Percentiles rank a stretch among this genome's conserved stretches.
phyloP scores from a whole-genome alignment of 1,140 invertebrate genomes.

The Meloidogyne floridensis region DNA sequence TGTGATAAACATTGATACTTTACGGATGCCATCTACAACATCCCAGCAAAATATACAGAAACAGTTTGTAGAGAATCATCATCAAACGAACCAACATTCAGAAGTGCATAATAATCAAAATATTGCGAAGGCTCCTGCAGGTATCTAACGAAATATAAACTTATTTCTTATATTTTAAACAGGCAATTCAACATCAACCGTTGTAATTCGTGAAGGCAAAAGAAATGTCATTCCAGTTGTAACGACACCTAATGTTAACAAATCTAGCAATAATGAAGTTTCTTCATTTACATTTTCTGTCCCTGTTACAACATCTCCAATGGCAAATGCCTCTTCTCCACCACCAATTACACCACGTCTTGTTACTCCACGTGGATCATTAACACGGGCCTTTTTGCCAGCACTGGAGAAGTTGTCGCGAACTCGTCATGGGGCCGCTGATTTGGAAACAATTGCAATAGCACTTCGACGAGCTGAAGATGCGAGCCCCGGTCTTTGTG shows the following conservation, averaged over 20 bases:
- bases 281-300: slow-evolving; percentile 10
- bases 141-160: background rate
- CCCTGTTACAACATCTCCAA: background rate
- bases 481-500: slow-evolving; percentile 59
- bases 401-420: slow-evolving; percentile 60
- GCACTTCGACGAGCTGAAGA: slow-evolving; percentile 55
- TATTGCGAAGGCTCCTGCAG: background rate
- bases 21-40: slow-evolving; percentile 14
- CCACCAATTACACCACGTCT: background rate
- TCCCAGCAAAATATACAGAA: background rate
- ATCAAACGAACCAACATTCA: background rate
- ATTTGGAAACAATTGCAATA: slow-evolving; percentile 51
- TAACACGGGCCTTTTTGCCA: slow-evolving; percentile 59
- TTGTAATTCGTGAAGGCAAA: background rate
- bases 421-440: slow-evolving; percentile 55
- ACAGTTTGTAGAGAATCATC: background rate
- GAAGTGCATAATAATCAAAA: background rate
- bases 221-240: background rate
- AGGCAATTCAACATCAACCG: slow-evolving; percentile 5
- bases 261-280: background rate
- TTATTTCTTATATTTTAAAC: background rate
- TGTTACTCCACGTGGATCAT: slow-evolving; percentile 42
- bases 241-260: background rate
- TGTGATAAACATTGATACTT: slow-evolving; percentile 32
- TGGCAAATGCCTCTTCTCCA: background rate